A percentile compares a stretch with the other conserved stretches of the same genome.
Evolutionary conservation across 2,113 vertebrate genomes (phyloP).

Genomic region (Pachyramphus minor): DNA sequence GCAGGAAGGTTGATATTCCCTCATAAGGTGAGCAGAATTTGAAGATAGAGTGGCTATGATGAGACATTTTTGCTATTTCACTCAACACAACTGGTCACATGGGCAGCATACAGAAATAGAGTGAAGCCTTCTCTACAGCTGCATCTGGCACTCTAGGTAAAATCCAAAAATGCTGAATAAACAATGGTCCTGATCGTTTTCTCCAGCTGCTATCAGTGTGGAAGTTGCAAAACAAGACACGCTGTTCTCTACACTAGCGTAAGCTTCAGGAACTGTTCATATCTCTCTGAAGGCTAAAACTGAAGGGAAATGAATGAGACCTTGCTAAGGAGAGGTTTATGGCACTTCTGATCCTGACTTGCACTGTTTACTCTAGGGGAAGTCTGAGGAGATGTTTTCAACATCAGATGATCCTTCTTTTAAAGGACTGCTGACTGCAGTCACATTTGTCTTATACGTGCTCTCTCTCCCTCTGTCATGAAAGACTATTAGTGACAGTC

Average conservation of each 20-base stretch:
- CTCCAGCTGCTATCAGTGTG: neutral
- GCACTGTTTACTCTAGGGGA: neutral
- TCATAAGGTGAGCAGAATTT: neutral
- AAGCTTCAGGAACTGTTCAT: neutral
- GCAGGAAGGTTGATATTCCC: neutral
- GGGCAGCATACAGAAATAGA: neutral
- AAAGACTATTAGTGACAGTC: neutral
- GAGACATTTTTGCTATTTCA: neutral
- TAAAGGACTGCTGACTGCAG: neutral
- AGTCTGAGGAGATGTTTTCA: neutral
- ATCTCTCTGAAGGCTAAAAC: neutral
- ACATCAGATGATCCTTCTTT: neutral
- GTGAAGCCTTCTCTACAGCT: neutral
- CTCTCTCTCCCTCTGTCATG: neutral
- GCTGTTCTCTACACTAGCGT: neutral
- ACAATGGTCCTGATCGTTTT: neutral
- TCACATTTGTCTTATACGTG: neutral
- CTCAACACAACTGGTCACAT: neutral
- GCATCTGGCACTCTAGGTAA: neutral
- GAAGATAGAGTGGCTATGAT: neutral
- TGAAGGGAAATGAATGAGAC: neutral
- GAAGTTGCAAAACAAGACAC: neutral
- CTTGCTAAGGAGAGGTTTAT: neutral
- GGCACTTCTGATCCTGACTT: neutral
- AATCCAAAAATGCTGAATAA: neutral